Base-by-base conservation (phyloP, 2,888 invertebrate genomes). In the Chouioia cunea region DNA sequence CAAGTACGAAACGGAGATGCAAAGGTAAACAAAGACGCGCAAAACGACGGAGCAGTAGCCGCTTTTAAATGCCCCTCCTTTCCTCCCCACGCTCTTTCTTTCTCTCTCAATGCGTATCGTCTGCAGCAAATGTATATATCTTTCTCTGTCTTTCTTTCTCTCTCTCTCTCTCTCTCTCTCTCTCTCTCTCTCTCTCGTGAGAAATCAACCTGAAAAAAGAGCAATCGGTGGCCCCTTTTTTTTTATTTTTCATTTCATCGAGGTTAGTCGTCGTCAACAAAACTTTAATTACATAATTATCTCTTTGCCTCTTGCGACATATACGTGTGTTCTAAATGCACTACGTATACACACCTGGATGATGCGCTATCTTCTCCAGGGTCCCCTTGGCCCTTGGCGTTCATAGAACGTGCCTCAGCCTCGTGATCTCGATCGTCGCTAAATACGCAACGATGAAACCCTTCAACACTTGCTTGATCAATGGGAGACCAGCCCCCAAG, bases 331-430 rank as follows among this genome's bases (percentile, higher is more conserved):
- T 27, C 15, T 56, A 27, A 16, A 27, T 56, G 36, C n/a, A n/a
- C 23, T 27, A 6, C 22, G 18, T 43, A 43, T 12, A 68, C 64
- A 56, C 77, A 85, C 85, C 85, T 85, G 84, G 85, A 84, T 36
- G 36, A 36, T 80, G 81, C 78, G 76, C 81, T 82, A 77, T 85
- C 83, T 83, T 84, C 84, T 77, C 83, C 84, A 85, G 85, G 84
- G 84, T 84, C 84, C 79, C 79, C 81, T 81, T 83, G 83, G 80
- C 82, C 81, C 84, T 84, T 83, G 76, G 81, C 77, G 83, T 78
- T 84, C 85, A 85, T 85, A 84, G 84, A 85, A 83, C 78, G 79
- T 75, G 67, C 27, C 54, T 64, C 18, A 50, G 50, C 60, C 53
- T 68, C 68, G 67, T 72, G 54, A 68, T 63, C 27, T 66, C 65